These are phyloP conservation scores for Catocala nupta DNA, from an alignment of 2,888 invertebrate species.

Conservation along the genomic window DNA sequence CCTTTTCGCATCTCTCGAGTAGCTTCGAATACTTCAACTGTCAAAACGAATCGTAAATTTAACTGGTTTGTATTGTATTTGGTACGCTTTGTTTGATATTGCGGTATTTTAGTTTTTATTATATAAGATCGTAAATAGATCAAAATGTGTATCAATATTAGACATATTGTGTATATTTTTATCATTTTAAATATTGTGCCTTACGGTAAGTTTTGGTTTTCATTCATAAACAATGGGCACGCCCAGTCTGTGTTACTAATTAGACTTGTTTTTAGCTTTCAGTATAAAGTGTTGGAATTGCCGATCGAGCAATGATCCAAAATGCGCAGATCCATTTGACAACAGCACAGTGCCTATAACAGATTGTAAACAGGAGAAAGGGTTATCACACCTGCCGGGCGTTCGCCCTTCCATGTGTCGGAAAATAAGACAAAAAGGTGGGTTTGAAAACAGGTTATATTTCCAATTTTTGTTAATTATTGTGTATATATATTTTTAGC, in stretches of 20 bases:
- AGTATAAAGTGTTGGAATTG: constrained; percentile 97
- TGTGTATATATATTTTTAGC: no score
- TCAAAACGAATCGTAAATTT: no score
- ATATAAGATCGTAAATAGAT: neutral
- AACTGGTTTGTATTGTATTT: no score
- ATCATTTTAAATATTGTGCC: constrained; percentile 52
- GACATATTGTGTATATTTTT: constrained; percentile 41
- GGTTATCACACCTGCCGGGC: constrained; percentile 89
- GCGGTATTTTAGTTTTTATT: constrained; percentile 4
- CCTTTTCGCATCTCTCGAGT: no score
- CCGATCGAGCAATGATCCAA: constrained; percentile 95
- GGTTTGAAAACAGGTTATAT: constrained; percentile 8
- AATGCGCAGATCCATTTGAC: constrained; percentile 97
- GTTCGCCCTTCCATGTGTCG: constrained; percentile 94
- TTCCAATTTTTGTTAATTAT: no score
- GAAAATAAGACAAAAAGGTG: constrained; percentile 96
- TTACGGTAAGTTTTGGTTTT: constrained; percentile 52
- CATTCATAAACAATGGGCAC: constrained; percentile 59
- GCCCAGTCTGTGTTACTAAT: constrained; percentile 55
- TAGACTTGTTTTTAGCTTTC: constrained; percentile 74
- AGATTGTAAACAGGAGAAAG: constrained; percentile 90
- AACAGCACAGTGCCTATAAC: constrained; percentile 95
- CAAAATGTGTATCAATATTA: constrained; percentile 35
- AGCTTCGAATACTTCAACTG: no score
- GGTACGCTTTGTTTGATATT: neutral